phyloP scores from a whole-genome alignment of 2,113 vertebrate species.

The Muntiacus reevesi region DNA sequence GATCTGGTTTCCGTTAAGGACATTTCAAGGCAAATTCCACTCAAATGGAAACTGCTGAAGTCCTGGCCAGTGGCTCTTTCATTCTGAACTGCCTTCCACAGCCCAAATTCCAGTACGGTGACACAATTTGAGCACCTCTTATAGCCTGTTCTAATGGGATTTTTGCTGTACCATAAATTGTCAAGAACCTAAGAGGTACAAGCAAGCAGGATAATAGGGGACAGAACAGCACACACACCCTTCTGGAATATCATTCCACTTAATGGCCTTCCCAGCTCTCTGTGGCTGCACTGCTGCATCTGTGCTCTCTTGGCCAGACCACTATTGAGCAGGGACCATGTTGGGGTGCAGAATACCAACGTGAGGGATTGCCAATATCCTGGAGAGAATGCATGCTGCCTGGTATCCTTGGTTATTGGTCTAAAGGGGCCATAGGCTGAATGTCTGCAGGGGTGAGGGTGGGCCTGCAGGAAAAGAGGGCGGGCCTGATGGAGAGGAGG shows the following conservation, averaged over 20 bases:
- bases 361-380: neutral
- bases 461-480: neutral
- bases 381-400: neutral
- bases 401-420: neutral
- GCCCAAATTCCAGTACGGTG: constrained; percentile 42
- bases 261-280: constrained; percentile 50
- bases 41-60: neutral
- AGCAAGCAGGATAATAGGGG: constrained; percentile 39
- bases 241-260: constrained; percentile 34
- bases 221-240: constrained; percentile 4
- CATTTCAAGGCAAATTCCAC: constrained; percentile 52
- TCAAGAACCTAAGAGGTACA: constrained; percentile 45
- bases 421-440: neutral
- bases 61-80: neutral
- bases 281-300: neutral
- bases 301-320: neutral
- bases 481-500: neutral
- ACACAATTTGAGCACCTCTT: constrained; percentile 36
- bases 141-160: constrained; percentile 26
- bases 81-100: constrained; percentile 38
- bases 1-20: constrained; percentile 31
- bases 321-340: neutral
- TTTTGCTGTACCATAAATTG: constrained; percentile 48
- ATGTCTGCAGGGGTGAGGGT: neutral
- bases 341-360: neutral